Percentiles rank a stretch among this genome's conserved stretches.
Evolutionary conservation across 2,797 vertebrate genomes (phyloP).

Genomic region (Enteromius argenteus): DNA sequence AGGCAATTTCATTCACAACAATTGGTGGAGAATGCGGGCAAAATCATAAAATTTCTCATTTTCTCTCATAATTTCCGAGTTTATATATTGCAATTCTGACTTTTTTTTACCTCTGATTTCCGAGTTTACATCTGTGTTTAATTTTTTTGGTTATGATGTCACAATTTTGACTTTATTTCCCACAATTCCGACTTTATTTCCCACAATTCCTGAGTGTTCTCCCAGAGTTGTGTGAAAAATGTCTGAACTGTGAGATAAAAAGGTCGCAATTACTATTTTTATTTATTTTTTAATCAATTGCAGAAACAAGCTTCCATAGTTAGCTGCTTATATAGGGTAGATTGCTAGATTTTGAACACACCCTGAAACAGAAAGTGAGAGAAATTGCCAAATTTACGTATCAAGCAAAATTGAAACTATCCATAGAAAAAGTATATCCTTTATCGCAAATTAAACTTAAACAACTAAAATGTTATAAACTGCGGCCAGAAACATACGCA

Average conservation of each 20-base stretch:
- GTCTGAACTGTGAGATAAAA: not conserved
- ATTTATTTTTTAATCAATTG: not conserved
- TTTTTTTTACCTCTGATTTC: not conserved
- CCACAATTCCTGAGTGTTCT: not conserved
- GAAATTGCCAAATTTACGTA: not conserved
- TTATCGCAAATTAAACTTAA: not conserved
- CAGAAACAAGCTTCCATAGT: not conserved
- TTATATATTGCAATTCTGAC: not conserved
- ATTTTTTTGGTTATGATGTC: not conserved
- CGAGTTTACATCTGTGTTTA: not conserved
- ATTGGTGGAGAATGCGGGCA: not conserved
- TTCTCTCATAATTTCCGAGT: not conserved
- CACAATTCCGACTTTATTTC: not conserved
- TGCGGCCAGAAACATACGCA: conserved; percentile 8
- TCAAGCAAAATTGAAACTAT: not conserved
- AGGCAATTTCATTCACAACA: not conserved
- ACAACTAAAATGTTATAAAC: not conserved
- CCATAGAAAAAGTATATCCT: not conserved
- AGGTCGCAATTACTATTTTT: not conserved
- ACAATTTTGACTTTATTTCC: too few species aligned
- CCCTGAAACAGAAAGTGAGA: not conserved
- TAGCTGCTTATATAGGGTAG: not conserved
- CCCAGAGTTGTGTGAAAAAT: not conserved
- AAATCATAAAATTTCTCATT: not conserved
- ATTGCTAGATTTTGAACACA: not conserved